These are phyloP conservation scores for Ashinkailepas kermadecensis DNA, from an alignment of 2,888 invertebrate species.

Conservation along the genomic window DNA sequence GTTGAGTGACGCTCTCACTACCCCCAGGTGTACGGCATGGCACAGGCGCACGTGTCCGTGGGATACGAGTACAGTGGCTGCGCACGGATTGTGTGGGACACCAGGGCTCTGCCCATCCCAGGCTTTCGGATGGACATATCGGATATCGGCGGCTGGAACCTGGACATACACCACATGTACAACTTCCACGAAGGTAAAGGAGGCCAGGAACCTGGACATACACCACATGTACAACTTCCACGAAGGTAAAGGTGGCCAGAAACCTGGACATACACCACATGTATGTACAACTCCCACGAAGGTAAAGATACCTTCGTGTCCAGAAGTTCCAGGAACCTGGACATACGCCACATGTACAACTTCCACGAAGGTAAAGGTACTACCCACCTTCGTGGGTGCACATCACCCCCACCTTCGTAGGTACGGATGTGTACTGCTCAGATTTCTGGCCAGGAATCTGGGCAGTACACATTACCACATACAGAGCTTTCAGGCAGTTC, in stretches of 20 bases:
- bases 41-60: conserved; percentile 70
- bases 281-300: conserved; percentile 85
- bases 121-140: conserved; percentile 96
- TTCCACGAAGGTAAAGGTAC: conserved; percentile 74
- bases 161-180: conserved; percentile 95
- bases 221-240: conserved; percentile 98
- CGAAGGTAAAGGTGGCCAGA: conserved; percentile 64
- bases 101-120: conserved; percentile 86
- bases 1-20: too few relatives aligned
- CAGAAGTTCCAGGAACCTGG: conserved; percentile 94
- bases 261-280: conserved; percentile 95
- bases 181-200: conserved; percentile 86
- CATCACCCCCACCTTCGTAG: too few relatives aligned
- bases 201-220: conserved; percentile 79
- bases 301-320: conserved; percentile 52
- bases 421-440: too few relatives aligned
- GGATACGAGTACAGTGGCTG: conserved; percentile 94
- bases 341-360: conserved; percentile 95
- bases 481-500: too few relatives aligned
- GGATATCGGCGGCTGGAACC: conserved; percentile 94
- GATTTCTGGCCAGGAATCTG: too few relatives aligned
- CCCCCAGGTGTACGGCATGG: conserved; percentile 63
- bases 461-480: too few relatives aligned
- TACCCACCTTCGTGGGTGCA: too few relatives aligned
- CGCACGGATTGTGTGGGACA: conserved; percentile 89